These are phyloP conservation scores for Menura novaehollandiae DNA, from an alignment of 2,113 vertebrate species.

Conservation along the genomic window DNA sequence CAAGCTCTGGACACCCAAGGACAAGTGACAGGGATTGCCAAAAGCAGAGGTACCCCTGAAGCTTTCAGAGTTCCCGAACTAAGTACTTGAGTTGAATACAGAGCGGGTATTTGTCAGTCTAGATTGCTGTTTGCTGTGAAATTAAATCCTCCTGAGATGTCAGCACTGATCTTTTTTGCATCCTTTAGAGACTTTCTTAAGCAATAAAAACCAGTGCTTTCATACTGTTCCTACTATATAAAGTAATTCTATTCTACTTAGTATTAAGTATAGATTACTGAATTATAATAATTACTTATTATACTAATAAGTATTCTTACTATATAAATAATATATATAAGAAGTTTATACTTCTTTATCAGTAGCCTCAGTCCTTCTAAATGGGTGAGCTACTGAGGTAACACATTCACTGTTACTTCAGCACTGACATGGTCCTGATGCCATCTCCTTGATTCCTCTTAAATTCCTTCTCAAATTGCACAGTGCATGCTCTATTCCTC, in stretches of 20 bases:
- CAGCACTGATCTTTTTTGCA: not conserved
- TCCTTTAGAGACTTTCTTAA: not conserved
- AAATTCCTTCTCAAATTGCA: not conserved
- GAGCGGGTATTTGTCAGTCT: not conserved
- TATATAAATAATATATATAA: too few species aligned
- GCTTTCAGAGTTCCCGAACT: not conserved
- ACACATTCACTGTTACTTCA: not conserved
- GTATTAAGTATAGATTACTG: too few species aligned
- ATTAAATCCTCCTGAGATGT: not conserved
- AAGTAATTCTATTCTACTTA: too few species aligned
- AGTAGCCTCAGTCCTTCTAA: not conserved
- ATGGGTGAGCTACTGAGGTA: not conserved
- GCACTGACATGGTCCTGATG: not conserved
- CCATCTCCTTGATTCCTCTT: not conserved
- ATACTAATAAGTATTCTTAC: too few species aligned
- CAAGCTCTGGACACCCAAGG: not conserved
- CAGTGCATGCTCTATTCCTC: not conserved
- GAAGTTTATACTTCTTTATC: not conserved
- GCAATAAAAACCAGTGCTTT: not conserved
- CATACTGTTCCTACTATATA: not conserved
- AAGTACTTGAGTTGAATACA: not conserved
- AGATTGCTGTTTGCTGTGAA: not conserved
- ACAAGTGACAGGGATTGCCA: not conserved
- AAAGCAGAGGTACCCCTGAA: not conserved
- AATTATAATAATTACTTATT: too few species aligned